These are phyloP conservation scores for Nesometra sesokonis DNA, from an alignment of 35 echinoderm and acorn worm genomes.

Conservation along the genomic window DNA sequence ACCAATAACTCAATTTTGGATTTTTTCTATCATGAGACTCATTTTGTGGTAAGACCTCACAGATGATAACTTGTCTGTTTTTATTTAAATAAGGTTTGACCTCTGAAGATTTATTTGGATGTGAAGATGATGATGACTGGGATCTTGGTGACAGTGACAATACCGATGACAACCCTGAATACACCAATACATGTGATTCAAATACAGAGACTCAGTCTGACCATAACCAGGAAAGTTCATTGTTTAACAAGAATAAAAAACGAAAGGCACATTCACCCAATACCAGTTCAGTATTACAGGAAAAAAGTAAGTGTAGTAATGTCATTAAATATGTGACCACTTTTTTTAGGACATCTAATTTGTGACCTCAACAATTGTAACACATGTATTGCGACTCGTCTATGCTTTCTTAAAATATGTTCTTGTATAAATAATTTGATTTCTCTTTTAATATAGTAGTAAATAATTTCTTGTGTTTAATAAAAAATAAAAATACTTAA, in stretches of 20 bases:
- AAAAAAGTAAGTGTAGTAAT: not conserved
- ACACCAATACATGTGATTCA: not conserved
- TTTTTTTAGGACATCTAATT: no score
- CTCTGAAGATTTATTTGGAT: not conserved
- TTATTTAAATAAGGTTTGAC: not conserved
- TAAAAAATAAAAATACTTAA: no score
- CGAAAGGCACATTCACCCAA: not conserved
- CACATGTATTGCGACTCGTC: no score
- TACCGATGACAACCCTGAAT: not conserved
- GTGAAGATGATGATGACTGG: not conserved
- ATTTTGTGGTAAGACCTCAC: no score
- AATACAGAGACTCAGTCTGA: not conserved
- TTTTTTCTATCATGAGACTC: no score
- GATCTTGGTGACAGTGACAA: not conserved
- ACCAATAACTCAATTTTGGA: no score
- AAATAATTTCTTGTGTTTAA: no score
- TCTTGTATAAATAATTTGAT: no score
- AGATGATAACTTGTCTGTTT: not conserved
- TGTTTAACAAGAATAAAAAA: not conserved
- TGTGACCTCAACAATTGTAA: no score
- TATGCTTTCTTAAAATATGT: no score
- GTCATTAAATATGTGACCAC: not conserved
- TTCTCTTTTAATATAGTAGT: no score
- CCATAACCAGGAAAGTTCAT: not conserved
- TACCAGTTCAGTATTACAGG: not conserved